These are phyloP conservation scores for Nansenia antarctica DNA, from an alignment of 2,113 vertebrate species.

Conservation along the genomic window DNA sequence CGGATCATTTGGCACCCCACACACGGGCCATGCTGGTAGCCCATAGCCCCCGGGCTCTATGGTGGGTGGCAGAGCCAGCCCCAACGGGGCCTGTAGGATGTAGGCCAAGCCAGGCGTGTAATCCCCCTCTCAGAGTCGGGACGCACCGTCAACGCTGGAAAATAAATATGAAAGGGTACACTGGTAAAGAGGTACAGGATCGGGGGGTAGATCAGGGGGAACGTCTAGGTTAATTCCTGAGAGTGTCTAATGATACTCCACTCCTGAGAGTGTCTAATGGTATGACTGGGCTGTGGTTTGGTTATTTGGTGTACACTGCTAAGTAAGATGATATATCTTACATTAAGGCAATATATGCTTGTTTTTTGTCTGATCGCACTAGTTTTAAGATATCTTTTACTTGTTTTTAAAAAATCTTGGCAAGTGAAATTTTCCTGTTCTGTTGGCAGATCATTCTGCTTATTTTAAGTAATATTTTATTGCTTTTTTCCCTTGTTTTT, in stretches of 20 bases:
- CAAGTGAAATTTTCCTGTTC: too few species aligned
- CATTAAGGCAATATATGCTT: too few species aligned
- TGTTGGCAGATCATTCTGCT: too few species aligned
- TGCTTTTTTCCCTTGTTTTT: too few species aligned
- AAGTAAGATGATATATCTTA: too few species aligned
- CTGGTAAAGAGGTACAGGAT: conserved; percentile 20
- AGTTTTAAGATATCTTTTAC: too few species aligned
- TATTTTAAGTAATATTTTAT: too few species aligned
- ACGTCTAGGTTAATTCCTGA: conserved; percentile 7
- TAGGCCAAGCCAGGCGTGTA: conserved; percentile 60
- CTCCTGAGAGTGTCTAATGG: neutral
- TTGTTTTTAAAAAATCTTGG: too few species aligned
- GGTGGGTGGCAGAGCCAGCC: conserved; percentile 62
- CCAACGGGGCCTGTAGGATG: conserved; percentile 55
- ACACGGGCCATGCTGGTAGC: conserved; percentile 71
- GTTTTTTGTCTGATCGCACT: too few species aligned
- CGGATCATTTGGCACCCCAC: conserved; percentile 69
- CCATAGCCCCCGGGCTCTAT: conserved; percentile 32
- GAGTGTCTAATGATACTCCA: conserved; percentile 5
- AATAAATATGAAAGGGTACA: conserved; percentile 58
- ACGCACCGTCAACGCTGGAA: conserved; percentile 46
- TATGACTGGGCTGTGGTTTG: too few species aligned
- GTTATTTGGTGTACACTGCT: too few species aligned
- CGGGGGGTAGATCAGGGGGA: conserved; percentile 19
- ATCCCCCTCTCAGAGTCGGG: conserved; percentile 48